A percentile compares a stretch with the other conserved stretches of the same genome.
Conservation (phyloP, 2,113 vertebrate genomes). For the Pachycephala philippinensis region DNA sequence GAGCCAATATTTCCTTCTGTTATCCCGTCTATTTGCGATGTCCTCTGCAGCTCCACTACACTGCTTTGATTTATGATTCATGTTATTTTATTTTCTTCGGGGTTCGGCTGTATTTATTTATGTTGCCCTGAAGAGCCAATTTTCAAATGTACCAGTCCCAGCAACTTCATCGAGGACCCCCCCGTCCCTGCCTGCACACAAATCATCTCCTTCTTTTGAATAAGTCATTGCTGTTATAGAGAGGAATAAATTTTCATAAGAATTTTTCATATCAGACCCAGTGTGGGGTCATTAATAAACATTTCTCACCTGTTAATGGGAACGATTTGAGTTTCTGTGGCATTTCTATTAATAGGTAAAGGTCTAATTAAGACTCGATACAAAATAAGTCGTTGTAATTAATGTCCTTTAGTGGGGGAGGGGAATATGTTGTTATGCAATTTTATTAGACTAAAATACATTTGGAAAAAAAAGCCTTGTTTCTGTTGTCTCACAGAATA, state of each 20-base stretch:
- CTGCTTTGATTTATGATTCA: constrained; percentile 56
- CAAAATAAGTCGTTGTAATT: not conserved
- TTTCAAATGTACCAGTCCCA: not conserved
- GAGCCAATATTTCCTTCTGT: constrained; percentile 62
- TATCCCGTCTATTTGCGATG: constrained; percentile 38
- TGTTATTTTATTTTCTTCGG: constrained; percentile 23
- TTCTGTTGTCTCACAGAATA: not conserved
- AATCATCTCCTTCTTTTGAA: constrained; percentile 14
- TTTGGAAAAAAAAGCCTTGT: not conserved
- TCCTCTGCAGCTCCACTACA: constrained; percentile 14
- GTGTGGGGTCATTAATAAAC: not conserved
- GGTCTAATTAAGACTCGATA: not conserved
- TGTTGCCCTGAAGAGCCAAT: constrained; percentile 17
- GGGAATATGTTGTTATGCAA: not conserved
- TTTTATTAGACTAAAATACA: not conserved
- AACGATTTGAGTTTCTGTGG: not conserved
- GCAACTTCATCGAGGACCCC: not conserved
- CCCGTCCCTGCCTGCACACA: not conserved
- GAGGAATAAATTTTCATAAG: constrained; percentile 3
- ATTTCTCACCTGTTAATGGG: not conserved
- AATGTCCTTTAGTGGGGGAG: not conserved
- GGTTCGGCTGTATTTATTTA: constrained; percentile 41
- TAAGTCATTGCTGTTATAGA: constrained; percentile 16
- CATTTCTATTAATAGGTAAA: not conserved
- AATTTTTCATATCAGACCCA: not conserved